Evolutionary conservation across 2,888 invertebrate genomes (phyloP), one percentile per base, ranked within the genome.

Genomic region (Hemithea aestivaria): DNA sequence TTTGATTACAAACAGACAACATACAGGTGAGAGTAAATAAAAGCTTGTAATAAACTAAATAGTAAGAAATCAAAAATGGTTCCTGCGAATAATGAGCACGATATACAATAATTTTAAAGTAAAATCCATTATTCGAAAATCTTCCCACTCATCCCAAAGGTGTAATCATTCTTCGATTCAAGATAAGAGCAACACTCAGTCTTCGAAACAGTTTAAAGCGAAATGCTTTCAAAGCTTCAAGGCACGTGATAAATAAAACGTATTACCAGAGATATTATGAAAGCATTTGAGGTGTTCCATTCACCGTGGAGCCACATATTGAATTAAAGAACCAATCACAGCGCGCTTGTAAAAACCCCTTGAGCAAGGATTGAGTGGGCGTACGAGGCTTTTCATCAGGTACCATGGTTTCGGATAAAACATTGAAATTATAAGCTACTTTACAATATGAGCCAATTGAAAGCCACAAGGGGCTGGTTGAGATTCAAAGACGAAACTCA

Each of bases 281-380:
- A 56, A 51, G 48, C 48, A 42, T 48, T 35, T 26, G 28, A 29
- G 37, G 41, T 40, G 45, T 51, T 46, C 44, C 46, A 43, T 48
- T 48, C 40, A 37, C 37, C 44, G 34, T 38, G 29, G 43, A 36
- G 37, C 30, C 21, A 41, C 54, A 56, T 58, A 69, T 62, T 56
- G 60, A 60, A 62, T 67, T 67, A 66, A 56, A 62, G 54, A 53
- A 51, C 58, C 64, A 63, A 63, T 66, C 66, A 66, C 62, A 61
- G 56, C 51, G 40, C 40, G 46, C 40, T 36, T 40, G 27, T 33
- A 25, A 35, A 47, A 43, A 35, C 24, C 20, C 35, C 31, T 31
- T 25, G 22, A 36, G 36, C 36, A 31, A 32, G 30, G 9, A 11
- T 16, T 12, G 10, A 16, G 21, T 28, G 27, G 7, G 27, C 27